These are phyloP conservation scores for Eristalinus sepulchralis DNA, from an alignment of 2,888 invertebrate species.

Conservation along the genomic window DNA sequence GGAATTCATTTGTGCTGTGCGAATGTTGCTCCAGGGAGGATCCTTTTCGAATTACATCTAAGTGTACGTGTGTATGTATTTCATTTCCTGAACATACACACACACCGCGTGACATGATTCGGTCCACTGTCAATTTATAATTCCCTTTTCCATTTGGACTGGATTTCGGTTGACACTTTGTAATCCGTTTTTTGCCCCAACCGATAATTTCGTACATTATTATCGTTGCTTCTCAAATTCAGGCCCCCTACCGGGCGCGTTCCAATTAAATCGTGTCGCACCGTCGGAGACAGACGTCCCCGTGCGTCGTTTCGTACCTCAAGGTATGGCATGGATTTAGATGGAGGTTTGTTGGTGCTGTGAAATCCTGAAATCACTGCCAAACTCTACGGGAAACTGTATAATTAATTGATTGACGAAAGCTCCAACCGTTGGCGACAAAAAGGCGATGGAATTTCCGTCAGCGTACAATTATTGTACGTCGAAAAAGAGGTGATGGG, in stretches of 20 bases:
- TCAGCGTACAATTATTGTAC: slow-evolving; percentile 22
- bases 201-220: slow-evolving; percentile 1
- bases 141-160: background rate
- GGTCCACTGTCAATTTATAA: background rate
- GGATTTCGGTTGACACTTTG: slow-evolving; percentile 11
- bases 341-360: background rate
- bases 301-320: background rate
- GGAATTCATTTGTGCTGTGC: slow-evolving; percentile 11
- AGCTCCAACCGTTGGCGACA: slow-evolving; percentile 14
- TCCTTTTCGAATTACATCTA: background rate
- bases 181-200: slow-evolving; percentile 23
- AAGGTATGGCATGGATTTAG: background rate
- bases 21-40: background rate
- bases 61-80: background rate
- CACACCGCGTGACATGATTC: background rate
- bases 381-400: background rate
- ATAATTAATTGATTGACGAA: slow-evolving; percentile 28
- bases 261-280: background rate
- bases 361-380: background rate
- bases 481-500: background rate
- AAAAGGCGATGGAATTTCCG: slow-evolving; percentile 9
- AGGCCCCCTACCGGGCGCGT: background rate
- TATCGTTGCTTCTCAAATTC: background rate
- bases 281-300: background rate
- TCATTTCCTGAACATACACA: background rate